phyloP scores from a whole-genome alignment of 2,797 vertebrate genomes.

The Siniperca scherzeri region DNA sequence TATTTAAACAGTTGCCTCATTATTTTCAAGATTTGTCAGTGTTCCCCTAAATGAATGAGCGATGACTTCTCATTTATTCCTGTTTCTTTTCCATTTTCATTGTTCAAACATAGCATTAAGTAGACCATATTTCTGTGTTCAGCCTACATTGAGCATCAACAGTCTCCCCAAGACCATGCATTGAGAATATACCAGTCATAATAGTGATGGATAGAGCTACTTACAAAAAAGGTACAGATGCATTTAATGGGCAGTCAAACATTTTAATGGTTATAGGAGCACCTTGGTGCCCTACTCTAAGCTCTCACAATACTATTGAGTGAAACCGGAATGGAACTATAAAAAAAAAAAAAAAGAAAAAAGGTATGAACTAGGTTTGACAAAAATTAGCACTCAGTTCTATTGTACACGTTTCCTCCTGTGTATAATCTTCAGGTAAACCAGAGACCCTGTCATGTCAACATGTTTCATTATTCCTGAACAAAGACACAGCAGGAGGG shows the following conservation, averaged over 20 bases:
- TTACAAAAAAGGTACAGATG: conserved; percentile 75
- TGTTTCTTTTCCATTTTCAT: conserved; percentile 38
- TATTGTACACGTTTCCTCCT: not conserved
- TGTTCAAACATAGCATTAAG: conserved; percentile 47
- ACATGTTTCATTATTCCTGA: conserved; percentile 26
- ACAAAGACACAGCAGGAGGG: conserved; percentile 15
- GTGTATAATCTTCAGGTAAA: conserved; percentile 12
- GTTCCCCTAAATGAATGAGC: conserved; percentile 16
- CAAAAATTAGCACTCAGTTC: conserved; percentile 26
- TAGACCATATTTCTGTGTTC: conserved; percentile 58
- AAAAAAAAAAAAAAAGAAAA: conserved; percentile 2
- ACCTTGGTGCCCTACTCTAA: conserved; percentile 61
- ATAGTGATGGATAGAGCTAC: conserved; percentile 76
- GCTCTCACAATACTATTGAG: conserved; percentile 60
- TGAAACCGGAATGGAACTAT: conserved; percentile 66
- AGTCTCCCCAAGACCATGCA: conserved; percentile 48
- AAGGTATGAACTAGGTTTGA: conserved; percentile 53
- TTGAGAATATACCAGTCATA: conserved; percentile 68
- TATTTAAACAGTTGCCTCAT: conserved; percentile 27
- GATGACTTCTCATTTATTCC: conserved; percentile 23
- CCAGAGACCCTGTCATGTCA: not conserved
- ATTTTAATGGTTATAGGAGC: conserved; percentile 77
- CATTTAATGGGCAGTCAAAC: conserved; percentile 75
- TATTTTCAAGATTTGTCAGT: conserved; percentile 12
- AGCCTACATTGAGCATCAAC: conserved; percentile 51